A percentile compares a stretch with the other conserved stretches of the same genome.
These are phyloP conservation scores for Actenoides lindsayi DNA, from an alignment of 2,113 vertebrate genomes.

Conservation along the genomic window DNA sequence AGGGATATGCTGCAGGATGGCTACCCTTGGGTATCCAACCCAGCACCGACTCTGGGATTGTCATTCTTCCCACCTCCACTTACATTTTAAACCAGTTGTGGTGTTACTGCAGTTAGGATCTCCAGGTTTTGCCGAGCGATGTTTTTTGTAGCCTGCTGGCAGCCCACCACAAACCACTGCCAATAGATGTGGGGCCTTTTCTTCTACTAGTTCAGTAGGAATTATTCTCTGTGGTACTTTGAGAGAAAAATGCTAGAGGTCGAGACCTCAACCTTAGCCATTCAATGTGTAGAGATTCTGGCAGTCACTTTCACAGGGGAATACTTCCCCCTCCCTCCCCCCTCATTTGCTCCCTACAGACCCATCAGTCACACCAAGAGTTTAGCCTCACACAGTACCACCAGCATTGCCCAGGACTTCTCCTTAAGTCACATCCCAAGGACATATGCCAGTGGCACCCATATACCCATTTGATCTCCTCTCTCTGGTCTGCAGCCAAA, in stretches of 20 bases:
- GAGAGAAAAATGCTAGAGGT: not conserved
- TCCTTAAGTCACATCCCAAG: not conserved
- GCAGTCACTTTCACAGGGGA: not conserved
- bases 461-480: slow-evolving; percentile 21
- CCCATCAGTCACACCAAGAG: not conserved
- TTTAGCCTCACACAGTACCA: not conserved
- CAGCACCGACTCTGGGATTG: not conserved
- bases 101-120: not conserved
- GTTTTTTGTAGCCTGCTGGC: not conserved
- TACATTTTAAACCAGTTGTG: not conserved
- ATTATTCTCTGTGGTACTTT: not conserved
- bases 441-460: not conserved
- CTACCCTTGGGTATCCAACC: not conserved
- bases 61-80: not conserved
- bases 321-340: no score
- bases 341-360: not conserved
- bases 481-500: slow-evolving; percentile 34
- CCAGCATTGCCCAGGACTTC: not conserved
- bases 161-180: not conserved
- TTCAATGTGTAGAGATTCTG: not conserved
- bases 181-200: not conserved
- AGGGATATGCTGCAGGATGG: not conserved
- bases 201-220: not conserved
- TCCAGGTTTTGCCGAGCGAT: not conserved
- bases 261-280: not conserved